Percentiles rank a stretch among this genome's conserved stretches.
These are phyloP conservation scores for Metalampra italica DNA, from an alignment of 2,888 invertebrate genomes.

Conservation along the genomic window DNA sequence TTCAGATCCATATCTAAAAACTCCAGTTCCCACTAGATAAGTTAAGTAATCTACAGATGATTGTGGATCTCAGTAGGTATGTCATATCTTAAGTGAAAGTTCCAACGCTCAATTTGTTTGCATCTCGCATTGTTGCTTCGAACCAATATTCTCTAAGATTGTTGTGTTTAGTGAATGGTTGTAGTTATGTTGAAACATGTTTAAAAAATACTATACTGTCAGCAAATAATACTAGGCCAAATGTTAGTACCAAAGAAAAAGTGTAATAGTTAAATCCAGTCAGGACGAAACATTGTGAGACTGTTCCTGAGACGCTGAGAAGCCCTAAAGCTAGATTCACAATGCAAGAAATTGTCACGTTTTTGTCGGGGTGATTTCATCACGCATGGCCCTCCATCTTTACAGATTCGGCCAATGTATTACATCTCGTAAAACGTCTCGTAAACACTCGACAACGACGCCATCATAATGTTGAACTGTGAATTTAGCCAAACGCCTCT, in stretches of 20 bases:
- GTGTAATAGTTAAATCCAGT: neutral
- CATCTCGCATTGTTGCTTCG: slow-evolving; percentile 28
- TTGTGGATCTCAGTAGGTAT: slow-evolving; percentile 74
- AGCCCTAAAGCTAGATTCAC: too few species aligned
- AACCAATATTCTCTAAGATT: slow-evolving; percentile 67
- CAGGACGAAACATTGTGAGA: too few species aligned
- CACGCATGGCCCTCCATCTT: too few species aligned
- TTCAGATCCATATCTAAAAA: too few species aligned
- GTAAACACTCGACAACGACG: too few species aligned
- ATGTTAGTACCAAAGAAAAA: neutral
- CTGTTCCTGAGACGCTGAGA: too few species aligned
- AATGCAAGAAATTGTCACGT: too few species aligned
- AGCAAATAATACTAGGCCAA: neutral
- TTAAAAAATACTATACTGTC: neutral
- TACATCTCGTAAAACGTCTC: too few species aligned
- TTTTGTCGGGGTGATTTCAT: too few species aligned
- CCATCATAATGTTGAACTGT: too few species aligned
- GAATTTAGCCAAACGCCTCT: too few species aligned
- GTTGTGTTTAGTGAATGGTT: slow-evolving; percentile 40
- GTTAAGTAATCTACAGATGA: slow-evolving; percentile 73
- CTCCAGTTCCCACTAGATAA: slow-evolving; percentile 6
- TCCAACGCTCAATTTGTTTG: slow-evolving; percentile 53
- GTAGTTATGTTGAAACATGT: slow-evolving; percentile 17
- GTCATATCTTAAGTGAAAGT: slow-evolving; percentile 54
- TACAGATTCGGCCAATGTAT: too few species aligned